Evolutionary conservation across 2,888 invertebrate species (phyloP), one percentile per base, ranked within the genome.

Genomic region (Noctua janthe): DNA sequence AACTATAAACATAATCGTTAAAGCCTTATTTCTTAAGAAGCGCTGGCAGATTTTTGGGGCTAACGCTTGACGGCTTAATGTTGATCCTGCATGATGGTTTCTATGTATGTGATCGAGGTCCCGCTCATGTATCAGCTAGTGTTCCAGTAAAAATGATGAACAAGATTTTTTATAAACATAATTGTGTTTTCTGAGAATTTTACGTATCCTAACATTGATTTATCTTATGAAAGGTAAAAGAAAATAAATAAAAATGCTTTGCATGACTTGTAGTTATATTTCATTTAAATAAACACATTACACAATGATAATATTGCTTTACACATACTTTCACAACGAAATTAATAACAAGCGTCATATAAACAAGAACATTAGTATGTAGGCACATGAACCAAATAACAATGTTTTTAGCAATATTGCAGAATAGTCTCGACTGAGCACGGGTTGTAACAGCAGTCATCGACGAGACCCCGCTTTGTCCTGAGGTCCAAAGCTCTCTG

Each of bases 401-500:
- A 35, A 35, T 3, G 0, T 2, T 39, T 39, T 20, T 66, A 66
- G 13, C 93, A 94, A 78, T 93, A 93, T 1, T 86, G 76, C 23
- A 91, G 47, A 10, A 94, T 83, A 71, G 93, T 92, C 0, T 87
- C 76, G 1, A 90, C n/a, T 7, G 89, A 80, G 81, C 94, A 94
- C 0, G 92, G 87, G 11, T 93, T 92, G 5, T 89, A 89, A 76
- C 94, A 94, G 89, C 94, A 94, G 49, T 74, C 62, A 84, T 86
- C 66, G 4, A 66, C 66, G 6, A 87, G 39, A 91, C 80, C 78
- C 13, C 80, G 20, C 23, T 84, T 87, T 0, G 62, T 43, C 49
- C 43, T 56, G 17, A 69, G n/a, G 56, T 73, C 78, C 59, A 74
- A 67, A 69, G 49, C 71, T 71, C 62, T 62, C 43, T 69, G 67